A percentile compares a stretch with the other conserved stretches of the same genome.
Evolutionary conservation across 1,140 invertebrate species (phyloP).

Genomic region (Pentalonia nigronervosa): DNA sequence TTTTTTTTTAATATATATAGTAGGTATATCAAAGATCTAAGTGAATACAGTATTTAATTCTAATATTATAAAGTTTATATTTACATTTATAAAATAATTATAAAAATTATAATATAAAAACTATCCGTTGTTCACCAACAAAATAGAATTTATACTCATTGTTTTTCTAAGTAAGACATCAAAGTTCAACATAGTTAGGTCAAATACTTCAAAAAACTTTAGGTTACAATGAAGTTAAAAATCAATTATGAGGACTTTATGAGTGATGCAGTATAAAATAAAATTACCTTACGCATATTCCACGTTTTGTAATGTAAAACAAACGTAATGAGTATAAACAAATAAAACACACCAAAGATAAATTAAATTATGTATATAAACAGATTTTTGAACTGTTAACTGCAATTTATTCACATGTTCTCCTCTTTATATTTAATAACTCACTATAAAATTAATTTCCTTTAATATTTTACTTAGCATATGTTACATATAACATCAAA

Average conservation of each 20-base stretch:
- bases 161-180: not conserved
- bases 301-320: not conserved
- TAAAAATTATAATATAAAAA: not conserved
- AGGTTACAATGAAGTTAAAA: not conserved
- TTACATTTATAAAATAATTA: not conserved
- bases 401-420: not conserved
- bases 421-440: not conserved
- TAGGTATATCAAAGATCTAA: not conserved
- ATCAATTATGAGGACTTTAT: not conserved
- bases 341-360: not conserved
- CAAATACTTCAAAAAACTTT: not conserved
- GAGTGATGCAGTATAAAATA: not conserved
- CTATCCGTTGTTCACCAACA: not conserved
- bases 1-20: not conserved
- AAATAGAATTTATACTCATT: not conserved
- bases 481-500: not conserved
- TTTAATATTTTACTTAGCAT: not conserved
- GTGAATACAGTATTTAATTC: not conserved
- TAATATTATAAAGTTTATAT: not conserved
- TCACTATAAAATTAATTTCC: not conserved
- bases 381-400: not conserved
- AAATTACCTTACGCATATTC: not conserved
- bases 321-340: not conserved
- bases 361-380: slow-evolving; percentile 14
- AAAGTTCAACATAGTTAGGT: not conserved